Conservation (phyloP, 2,113 vertebrate species). For the Taurulus bubalis region DNA sequence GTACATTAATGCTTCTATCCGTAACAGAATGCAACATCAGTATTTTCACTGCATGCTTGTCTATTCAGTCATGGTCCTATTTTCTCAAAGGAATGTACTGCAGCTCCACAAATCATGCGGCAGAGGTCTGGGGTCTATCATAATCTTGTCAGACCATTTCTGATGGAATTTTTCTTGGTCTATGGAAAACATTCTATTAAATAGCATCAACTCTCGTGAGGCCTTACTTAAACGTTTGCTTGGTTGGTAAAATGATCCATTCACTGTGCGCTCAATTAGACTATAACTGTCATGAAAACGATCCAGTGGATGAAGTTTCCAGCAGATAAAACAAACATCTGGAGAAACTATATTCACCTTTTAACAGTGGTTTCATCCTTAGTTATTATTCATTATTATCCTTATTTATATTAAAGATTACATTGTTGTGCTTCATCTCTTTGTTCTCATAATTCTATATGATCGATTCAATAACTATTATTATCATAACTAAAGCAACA, state of each 20-base stretch:
- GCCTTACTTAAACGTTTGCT: not conserved
- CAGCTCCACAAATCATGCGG: no score
- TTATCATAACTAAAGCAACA: not conserved
- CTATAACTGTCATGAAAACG: not conserved
- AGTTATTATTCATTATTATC: not conserved
- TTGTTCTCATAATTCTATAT: no score
- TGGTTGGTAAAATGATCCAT: not conserved
- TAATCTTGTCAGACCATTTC: not conserved
- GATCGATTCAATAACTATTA: not conserved
- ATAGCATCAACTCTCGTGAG: not conserved
- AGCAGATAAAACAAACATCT: not conserved
- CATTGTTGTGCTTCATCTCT: not conserved
- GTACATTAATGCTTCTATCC: not conserved
- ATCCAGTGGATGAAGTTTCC: slow-evolving; percentile 2
- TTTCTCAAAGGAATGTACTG: not conserved
- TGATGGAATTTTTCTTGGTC: not conserved
- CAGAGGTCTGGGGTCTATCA: not conserved
- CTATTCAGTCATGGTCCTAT: not conserved
- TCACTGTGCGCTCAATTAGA: not conserved
- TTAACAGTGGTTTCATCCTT: not conserved
- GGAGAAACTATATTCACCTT: not conserved
- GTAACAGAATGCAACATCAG: not conserved
- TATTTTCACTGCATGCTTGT: no score
- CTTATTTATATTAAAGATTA: not conserved
- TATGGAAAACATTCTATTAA: not conserved